Evolutionary conservation across 2,113 vertebrate genomes (phyloP).

Genomic region (Lota lota): DNA sequence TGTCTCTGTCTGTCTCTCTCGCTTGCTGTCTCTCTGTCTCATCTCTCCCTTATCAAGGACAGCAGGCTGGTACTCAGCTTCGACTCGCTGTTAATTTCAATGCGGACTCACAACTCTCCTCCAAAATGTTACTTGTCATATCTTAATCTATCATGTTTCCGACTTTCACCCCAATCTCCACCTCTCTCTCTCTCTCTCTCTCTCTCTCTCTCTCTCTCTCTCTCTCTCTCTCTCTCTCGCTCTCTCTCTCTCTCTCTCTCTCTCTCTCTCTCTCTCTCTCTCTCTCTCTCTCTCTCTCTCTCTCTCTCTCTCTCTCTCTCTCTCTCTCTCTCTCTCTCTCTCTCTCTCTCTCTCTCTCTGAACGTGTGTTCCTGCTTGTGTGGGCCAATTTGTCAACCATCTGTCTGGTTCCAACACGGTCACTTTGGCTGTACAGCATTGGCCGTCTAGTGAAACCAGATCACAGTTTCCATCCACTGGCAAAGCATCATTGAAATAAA

Average conservation of each 20-base stretch:
- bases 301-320: background rate
- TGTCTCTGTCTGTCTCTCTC: too few relatives aligned
- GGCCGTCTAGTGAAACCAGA: slow-evolving; percentile 22
- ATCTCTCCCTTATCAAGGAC: too few relatives aligned
- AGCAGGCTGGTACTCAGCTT: too few relatives aligned
- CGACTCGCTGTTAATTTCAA: too few relatives aligned
- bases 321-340: slow-evolving; percentile 8
- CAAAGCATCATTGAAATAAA: background rate
- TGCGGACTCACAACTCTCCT: too few relatives aligned
- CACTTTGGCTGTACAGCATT: slow-evolving; percentile 27
- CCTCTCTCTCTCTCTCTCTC: slow-evolving; percentile 7
- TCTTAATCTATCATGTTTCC: too few relatives aligned
- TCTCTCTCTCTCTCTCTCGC: slow-evolving; percentile 4
- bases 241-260: background rate
- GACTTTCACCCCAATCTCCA: background rate
- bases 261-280: background rate
- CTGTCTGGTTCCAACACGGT: slow-evolving; percentile 21
- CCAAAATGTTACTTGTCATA: too few relatives aligned
- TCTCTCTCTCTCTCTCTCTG: background rate
- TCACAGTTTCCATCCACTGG: slow-evolving; percentile 19
- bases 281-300: slow-evolving; percentile 6
- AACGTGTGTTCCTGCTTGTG: slow-evolving; percentile 6
- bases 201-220: background rate
- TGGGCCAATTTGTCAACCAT: slow-evolving; percentile 35
- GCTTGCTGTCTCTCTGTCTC: too few relatives aligned